Evolutionary conservation across 2,113 vertebrate species (phyloP).

Genomic region (Narcine bancroftii): DNA sequence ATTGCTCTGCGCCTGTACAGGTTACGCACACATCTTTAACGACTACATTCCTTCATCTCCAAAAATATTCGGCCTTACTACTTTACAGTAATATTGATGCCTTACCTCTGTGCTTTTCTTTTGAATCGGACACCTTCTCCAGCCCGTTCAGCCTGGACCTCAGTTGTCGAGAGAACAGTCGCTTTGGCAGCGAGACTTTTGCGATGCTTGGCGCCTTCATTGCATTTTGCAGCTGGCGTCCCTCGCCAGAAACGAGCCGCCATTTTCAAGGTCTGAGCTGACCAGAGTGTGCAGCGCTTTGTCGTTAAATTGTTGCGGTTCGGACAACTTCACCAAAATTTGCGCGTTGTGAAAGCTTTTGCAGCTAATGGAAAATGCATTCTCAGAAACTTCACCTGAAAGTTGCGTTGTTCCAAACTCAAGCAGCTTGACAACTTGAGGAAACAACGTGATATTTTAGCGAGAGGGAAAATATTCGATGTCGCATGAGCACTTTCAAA

Average conservation of each 20-base stretch:
- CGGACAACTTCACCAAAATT: neutral
- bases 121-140: neutral
- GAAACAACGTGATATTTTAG: neutral
- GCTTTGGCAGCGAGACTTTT: conserved; percentile 7
- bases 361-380: neutral
- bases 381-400: neutral
- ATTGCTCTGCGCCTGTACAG: neutral
- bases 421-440: neutral
- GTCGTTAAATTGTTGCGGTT: conserved; percentile 11
- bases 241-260: neutral
- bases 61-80: neutral
- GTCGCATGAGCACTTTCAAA: neutral
- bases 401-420: neutral
- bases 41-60: neutral
- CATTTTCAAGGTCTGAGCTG: neutral
- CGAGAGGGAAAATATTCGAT: neutral
- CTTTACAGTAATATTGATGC: conserved; percentile 20
- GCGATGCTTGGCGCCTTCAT: conserved; percentile 21
- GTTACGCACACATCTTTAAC: neutral
- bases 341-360: neutral
- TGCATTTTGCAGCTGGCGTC: conserved; percentile 6
- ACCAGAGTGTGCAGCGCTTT: neutral
- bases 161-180: conserved; percentile 6
- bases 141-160: conserved; percentile 12
- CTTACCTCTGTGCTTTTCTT: conserved; percentile 31